phyloP scores from a whole-genome alignment of 2,113 vertebrate species.

The Kryptolebias marmoratus region DNA sequence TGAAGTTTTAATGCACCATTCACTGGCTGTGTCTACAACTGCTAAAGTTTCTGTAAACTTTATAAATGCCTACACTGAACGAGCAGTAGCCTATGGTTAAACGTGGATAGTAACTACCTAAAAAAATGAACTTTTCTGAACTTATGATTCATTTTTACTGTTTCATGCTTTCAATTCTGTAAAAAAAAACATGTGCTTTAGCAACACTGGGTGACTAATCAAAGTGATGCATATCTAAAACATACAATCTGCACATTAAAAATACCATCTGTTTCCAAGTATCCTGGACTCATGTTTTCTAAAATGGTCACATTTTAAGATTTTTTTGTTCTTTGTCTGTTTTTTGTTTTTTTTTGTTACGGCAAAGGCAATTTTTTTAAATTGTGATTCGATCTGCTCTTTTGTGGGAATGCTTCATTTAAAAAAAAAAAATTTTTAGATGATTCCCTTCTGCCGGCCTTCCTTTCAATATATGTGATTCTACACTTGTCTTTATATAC shows the following conservation, averaged over 20 bases:
- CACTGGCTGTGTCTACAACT: too few species aligned
- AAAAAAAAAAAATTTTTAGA: too few species aligned
- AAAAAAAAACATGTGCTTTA: conserved; percentile 40
- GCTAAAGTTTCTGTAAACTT: too few species aligned
- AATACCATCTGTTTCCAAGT: conserved; percentile 48
- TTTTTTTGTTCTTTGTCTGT: conserved; percentile 7
- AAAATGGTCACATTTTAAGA: conserved; percentile 6
- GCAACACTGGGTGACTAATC: conserved; percentile 46
- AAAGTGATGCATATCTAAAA: conserved; percentile 46
- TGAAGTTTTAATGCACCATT: too few species aligned
- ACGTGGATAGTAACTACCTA: background rate
- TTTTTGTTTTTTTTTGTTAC: conserved; percentile 7
- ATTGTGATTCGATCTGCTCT: conserved; percentile 13
- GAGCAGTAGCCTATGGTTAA: too few species aligned
- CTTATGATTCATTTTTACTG: background rate
- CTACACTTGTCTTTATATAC: too few species aligned
- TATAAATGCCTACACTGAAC: too few species aligned
- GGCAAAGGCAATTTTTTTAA: too few species aligned
- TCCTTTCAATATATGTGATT: too few species aligned
- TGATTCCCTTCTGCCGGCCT: too few species aligned
- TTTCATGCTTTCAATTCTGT: conserved; percentile 16
- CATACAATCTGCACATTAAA: conserved; percentile 49
- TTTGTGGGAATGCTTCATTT: background rate
- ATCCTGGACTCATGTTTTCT: conserved; percentile 1
- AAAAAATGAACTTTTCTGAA: background rate